phyloP scores from a whole-genome alignment of 2,888 invertebrate species.

The Drosophila macrospina region DNA sequence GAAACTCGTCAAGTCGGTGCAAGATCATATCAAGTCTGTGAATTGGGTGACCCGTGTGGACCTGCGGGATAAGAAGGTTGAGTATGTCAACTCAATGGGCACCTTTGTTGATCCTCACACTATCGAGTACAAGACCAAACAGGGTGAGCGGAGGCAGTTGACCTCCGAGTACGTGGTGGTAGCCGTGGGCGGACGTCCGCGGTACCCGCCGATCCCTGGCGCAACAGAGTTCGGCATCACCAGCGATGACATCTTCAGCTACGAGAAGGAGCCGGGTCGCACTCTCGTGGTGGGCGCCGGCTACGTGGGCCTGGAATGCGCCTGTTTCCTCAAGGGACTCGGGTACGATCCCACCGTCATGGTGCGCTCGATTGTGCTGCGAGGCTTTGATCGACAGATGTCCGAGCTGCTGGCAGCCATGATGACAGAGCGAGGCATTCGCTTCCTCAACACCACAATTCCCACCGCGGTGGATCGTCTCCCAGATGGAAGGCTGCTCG shows the following conservation, averaged over 20 bases:
- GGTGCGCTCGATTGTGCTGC: conserved; percentile 93
- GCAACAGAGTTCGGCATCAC: conserved; percentile 93
- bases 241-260: conserved; percentile 96
- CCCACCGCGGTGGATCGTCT: conserved; percentile 90
- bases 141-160: conserved; percentile 88
- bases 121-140: conserved; percentile 89
- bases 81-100: conserved; percentile 93
- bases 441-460: conserved; percentile 89
- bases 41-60: conserved; percentile 98
- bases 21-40: conserved; percentile 96
- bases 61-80: conserved; percentile 94
- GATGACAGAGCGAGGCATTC: conserved; percentile 92
- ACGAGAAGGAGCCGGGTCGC: conserved; percentile 92
- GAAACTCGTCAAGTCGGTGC: conserved; percentile 90
- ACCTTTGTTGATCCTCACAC: conserved; percentile 92
- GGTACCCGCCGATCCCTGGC: conserved; percentile 94
- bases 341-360: conserved; percentile 94
- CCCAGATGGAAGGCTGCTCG: conserved; percentile 88
- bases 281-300: conserved; percentile 95
- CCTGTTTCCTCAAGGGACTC: conserved; percentile 94
- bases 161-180: conserved; percentile 92
- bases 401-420: conserved; percentile 90
- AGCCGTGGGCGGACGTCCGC: conserved; percentile 95
- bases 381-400: conserved; percentile 97
- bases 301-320: conserved; percentile 97